A percentile compares a stretch with the other conserved stretches of the same genome.
Conservation (phyloP, 2,113 vertebrate genomes). For the Orycteropus afer region DNA sequence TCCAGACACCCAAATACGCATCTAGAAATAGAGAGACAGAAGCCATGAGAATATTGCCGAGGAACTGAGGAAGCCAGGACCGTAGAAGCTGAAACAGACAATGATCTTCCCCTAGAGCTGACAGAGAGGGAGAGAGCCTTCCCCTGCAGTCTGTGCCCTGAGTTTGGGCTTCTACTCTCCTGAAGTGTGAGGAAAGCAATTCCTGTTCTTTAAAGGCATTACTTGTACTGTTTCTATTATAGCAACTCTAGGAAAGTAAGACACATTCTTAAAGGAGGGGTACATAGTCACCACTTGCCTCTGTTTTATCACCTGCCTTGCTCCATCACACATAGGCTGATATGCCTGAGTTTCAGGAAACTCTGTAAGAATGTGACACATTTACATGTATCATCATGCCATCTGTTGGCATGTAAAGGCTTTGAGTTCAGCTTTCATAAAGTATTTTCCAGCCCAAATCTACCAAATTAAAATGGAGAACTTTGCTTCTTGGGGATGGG, state of each 20-base stretch:
- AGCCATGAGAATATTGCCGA: not conserved
- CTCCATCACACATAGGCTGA: not conserved
- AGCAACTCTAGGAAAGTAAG: not conserved
- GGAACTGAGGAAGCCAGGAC: not conserved
- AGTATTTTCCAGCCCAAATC: not conserved
- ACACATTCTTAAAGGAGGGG: not conserved
- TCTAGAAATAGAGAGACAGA: not conserved
- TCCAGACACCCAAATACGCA: no score
- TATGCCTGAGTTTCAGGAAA: constrained; percentile 30
- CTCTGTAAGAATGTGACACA: not conserved
- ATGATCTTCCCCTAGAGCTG: not conserved
- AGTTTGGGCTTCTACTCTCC: not conserved
- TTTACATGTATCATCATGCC: not conserved
- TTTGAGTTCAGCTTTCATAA: not conserved
- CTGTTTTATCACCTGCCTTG: not conserved
- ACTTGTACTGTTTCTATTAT: not conserved
- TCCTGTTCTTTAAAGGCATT: not conserved
- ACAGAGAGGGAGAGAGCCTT: no score
- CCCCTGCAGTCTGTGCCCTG: no score
- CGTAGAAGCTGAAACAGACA: no score
- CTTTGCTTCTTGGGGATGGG: not conserved
- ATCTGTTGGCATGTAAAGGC: not conserved
- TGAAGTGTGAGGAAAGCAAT: not conserved
- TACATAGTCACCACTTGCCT: not conserved
- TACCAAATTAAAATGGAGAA: constrained; percentile 4